phyloP scores from a whole-genome alignment of 2,888 invertebrate species.

The Calliphora vomitoria region DNA sequence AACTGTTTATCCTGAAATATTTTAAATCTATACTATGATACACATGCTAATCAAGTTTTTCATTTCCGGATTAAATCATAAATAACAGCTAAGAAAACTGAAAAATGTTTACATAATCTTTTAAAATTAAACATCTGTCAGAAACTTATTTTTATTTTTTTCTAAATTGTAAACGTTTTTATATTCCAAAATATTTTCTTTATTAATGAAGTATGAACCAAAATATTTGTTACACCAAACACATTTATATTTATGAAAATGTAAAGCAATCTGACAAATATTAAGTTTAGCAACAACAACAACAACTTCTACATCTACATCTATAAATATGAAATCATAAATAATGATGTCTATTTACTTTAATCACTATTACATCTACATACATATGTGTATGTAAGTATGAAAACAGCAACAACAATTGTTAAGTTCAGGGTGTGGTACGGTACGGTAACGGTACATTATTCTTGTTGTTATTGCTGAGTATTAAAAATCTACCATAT shows the following conservation, averaged over 20 bases:
- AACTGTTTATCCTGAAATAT: too few relatives aligned
- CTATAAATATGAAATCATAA: conserved; percentile 11
- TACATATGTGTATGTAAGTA: too few relatives aligned
- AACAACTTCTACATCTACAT: too few relatives aligned
- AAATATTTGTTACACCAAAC: too few relatives aligned
- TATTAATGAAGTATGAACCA: too few relatives aligned
- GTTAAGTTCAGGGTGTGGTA: conserved; percentile 12
- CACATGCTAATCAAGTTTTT: too few relatives aligned
- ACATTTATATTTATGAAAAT: background rate
- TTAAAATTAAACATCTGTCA: background rate
- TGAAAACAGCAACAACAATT: background rate
- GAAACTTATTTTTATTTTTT: too few relatives aligned
- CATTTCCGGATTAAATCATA: too few relatives aligned
- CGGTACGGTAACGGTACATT: background rate
- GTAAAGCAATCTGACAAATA: background rate
- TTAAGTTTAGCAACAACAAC: conserved; percentile 1
- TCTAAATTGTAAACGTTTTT: too few relatives aligned
- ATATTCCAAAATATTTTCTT: too few relatives aligned
- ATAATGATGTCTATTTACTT: conserved; percentile 29
- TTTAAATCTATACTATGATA: too few relatives aligned
- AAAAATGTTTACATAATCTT: background rate
- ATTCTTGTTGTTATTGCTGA: background rate
- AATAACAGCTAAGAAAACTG: too few relatives aligned
- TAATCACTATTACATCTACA: conserved; percentile 26
- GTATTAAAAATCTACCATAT: conserved; percentile 4